phyloP scores from a whole-genome alignment of 2,888 invertebrate genomes.

The Horisme vitalbata region DNA sequence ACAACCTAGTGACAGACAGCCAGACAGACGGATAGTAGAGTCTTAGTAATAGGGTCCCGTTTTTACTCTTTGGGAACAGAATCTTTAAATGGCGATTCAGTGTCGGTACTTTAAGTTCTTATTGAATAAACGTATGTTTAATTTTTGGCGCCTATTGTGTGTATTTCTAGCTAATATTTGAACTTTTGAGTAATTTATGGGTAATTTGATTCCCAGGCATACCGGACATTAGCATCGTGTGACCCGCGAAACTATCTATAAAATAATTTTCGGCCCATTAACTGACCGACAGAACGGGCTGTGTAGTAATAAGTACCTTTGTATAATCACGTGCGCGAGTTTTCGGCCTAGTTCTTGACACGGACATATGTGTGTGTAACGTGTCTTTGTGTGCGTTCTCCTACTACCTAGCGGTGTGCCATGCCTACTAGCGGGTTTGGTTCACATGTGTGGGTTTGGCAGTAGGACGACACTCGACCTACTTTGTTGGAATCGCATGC shows the following conservation, averaged over 20 bases:
- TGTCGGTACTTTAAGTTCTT: too few species aligned
- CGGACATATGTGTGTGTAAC: slow-evolving; percentile 4
- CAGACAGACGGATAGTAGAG: too few species aligned
- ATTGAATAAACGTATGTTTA: too few species aligned
- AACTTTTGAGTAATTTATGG: too few species aligned
- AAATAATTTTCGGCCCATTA: slow-evolving; percentile 11
- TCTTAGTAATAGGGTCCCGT: too few species aligned
- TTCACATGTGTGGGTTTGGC: slow-evolving; percentile 55
- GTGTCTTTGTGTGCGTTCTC: slow-evolving; percentile 45
- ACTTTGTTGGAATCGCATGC: slow-evolving; percentile 42
- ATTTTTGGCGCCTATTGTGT: too few species aligned
- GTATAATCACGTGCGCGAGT: slow-evolving; percentile 64
- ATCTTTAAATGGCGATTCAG: too few species aligned
- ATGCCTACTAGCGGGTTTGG: slow-evolving; percentile 33
- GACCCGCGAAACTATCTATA: slow-evolving; percentile 1
- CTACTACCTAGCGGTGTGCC: slow-evolving; percentile 25
- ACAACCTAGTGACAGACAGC: too few species aligned
- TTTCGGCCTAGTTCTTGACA: slow-evolving; percentile 60
- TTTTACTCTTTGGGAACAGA: too few species aligned
- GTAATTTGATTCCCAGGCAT: slow-evolving; percentile 1
- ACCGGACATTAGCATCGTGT: not conserved
- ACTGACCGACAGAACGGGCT: slow-evolving; percentile 1
- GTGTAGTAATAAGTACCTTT: slow-evolving; percentile 7
- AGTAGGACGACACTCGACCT: slow-evolving; percentile 63
- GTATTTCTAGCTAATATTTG: too few species aligned